Evolutionary conservation across 2,888 invertebrate species (phyloP).

Genomic region (Pteria penguin): DNA sequence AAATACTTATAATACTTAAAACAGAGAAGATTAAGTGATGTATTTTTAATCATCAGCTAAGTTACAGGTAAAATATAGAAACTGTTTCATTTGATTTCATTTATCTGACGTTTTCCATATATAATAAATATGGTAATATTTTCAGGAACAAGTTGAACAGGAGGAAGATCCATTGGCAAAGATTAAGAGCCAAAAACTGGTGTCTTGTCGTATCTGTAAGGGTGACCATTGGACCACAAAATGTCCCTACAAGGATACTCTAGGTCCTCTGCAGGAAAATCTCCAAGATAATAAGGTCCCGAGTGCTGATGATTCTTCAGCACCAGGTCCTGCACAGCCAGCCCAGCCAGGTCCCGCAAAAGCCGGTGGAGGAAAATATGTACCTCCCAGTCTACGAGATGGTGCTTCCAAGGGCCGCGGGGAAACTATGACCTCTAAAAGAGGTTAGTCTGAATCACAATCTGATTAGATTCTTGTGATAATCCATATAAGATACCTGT

Average conservation of each 20-base stretch:
- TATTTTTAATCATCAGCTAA: no score
- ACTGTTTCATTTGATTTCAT: no score
- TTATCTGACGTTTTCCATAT: no score
- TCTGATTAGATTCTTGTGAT: not conserved
- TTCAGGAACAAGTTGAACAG: slow-evolving; percentile 89
- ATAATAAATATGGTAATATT: no score
- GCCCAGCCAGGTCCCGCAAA: slow-evolving; percentile 40
- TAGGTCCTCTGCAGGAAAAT: slow-evolving; percentile 79
- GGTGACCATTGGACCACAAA: slow-evolving; percentile 98
- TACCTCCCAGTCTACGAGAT: slow-evolving; percentile 93
- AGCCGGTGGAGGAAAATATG: slow-evolving; percentile 81
- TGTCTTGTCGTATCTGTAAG: slow-evolving; percentile 81
- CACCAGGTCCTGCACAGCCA: slow-evolving; percentile 60
- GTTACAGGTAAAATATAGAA: no score
- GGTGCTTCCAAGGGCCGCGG: slow-evolving; percentile 86
- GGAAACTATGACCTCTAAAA: slow-evolving; percentile 79
- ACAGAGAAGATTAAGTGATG: no score
- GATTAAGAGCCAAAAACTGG: slow-evolving; percentile 83
- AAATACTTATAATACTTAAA: no score
- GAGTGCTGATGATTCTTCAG: slow-evolving; percentile 64
- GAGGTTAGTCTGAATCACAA: slow-evolving; percentile 48
- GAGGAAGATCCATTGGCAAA: slow-evolving; percentile 93
- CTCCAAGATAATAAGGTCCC: slow-evolving; percentile 76
- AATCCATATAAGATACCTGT: not conserved
- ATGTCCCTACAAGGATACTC: slow-evolving; percentile 98